phyloP scores from a whole-genome alignment of 1,140 invertebrate species.

The Sarcophaga bullata region DNA sequence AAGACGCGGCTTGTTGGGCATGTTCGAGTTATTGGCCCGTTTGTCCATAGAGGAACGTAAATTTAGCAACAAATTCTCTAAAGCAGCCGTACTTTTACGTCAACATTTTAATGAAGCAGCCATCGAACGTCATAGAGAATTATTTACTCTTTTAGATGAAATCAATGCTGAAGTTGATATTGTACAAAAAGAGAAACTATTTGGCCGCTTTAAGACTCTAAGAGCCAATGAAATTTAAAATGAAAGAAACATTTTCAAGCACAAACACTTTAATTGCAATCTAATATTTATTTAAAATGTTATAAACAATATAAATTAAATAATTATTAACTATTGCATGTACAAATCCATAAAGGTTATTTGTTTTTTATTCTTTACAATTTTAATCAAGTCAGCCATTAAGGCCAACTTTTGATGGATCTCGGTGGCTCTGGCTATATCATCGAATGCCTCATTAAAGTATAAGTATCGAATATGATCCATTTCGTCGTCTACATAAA shows the following conservation, averaged over 20 bases:
- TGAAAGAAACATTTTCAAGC: not conserved
- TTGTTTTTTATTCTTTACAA: slow-evolving; percentile 4
- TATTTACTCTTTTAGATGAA: slow-evolving; percentile 13
- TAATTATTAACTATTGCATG: slow-evolving; percentile 19
- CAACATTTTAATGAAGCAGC: not conserved
- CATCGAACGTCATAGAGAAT: not conserved
- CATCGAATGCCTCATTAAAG: slow-evolving; percentile 29
- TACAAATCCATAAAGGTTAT: slow-evolving; percentile 31
- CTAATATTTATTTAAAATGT: not conserved
- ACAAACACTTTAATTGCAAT: too few relatives aligned
- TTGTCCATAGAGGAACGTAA: slow-evolving; percentile 31
- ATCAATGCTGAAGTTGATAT: not conserved
- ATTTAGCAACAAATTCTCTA: slow-evolving; percentile 23
- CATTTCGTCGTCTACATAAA: not conserved
- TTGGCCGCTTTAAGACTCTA: not conserved
- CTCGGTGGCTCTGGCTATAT: not conserved
- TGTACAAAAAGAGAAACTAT: not conserved
- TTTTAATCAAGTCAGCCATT: not conserved
- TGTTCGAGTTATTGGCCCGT: slow-evolving; percentile 35
- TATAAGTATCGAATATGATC: slow-evolving; percentile 25
- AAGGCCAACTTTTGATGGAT: slow-evolving; percentile 24
- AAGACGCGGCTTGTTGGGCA: slow-evolving; percentile 12
- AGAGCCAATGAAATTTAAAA: slow-evolving; percentile 13
- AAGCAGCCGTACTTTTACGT: not conserved
- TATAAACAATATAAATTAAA: not conserved